Base-by-base conservation (phyloP, 1,140 invertebrate species). In the Pseudomyrmex sp. region DNA sequence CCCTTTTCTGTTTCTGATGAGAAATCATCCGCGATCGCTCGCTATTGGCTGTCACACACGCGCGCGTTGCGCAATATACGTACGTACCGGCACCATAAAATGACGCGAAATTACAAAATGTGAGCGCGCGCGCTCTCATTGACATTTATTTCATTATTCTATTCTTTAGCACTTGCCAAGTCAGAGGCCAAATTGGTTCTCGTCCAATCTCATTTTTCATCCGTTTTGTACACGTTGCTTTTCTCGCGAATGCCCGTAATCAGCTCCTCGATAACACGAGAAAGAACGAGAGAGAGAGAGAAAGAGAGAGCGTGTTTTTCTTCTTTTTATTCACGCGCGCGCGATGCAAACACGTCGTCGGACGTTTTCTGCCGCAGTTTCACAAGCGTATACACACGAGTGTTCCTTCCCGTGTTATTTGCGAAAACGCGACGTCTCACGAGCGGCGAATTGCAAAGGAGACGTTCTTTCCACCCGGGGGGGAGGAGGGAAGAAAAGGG, bases 71-170 rank as follows among this genome's bases (percentile, higher is more conserved):
- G 44, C 7, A 20, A n/a, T 76, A 44, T 35, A 35, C 0, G 35
- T 35, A 35, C 35, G 5, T 35, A 35, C 35, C 73, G 52, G 52
- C n/a, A 15, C 61, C 10, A 15, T 66, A 76, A 52, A 48, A 62
- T 23, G 13, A 50, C 10, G 54, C n/a, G 35, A 56, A 50, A 50
- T 15, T 13, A 13, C 52, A 9, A 79, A 20, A 70, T n/a, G 20
- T 13, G 20, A 75, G n/a, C 44, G 20, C 26, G 23, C 35, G 35
- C 35, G n/a, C 20, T 9, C 76, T n/a, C 54, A 56, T 70, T 20
- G 66, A 70, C 65, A 79, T 79, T 79, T 80, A 70, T 80, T 80
- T 72, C 76, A 72, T 70, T 59, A 48, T 9, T 23, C 20, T 20
- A 23, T 59, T 80, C 54, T 80, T 72, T 15, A 50, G 20, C 76